phyloP scores from a whole-genome alignment of 2,888 invertebrate genomes.

The Rotaria magnacalcarata region DNA sequence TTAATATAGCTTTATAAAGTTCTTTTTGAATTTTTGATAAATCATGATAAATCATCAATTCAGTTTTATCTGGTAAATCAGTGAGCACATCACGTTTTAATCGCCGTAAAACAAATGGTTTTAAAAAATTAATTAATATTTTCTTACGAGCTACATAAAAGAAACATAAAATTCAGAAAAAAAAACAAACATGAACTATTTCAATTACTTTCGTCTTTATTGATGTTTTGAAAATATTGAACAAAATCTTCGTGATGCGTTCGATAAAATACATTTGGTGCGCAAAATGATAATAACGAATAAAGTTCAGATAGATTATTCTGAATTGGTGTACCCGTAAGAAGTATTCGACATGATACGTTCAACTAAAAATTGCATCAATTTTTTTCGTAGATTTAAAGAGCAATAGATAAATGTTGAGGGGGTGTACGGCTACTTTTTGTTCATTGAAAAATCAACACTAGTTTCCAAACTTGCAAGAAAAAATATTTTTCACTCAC shows the following conservation, averaged over 20 bases:
- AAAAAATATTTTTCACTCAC: no score
- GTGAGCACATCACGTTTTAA: constrained; percentile 56
- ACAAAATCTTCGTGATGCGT: constrained; percentile 53
- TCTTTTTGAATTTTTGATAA: constrained; percentile 58
- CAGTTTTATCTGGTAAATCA: constrained; percentile 56
- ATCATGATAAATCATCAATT: constrained; percentile 59
- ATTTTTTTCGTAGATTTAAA: neutral
- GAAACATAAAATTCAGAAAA: neutral
- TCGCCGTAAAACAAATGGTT: constrained; percentile 57
- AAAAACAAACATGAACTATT: neutral
- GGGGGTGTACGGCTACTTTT: no score
- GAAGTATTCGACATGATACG: neutral
- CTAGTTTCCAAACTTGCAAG: no score
- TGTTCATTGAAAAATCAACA: no score
- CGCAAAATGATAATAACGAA: constrained; percentile 57
- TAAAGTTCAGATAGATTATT: constrained; percentile 60
- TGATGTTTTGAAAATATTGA: constrained; percentile 49
- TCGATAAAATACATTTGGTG: constrained; percentile 52
- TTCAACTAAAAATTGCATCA: neutral
- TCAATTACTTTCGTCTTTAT: constrained; percentile 41
- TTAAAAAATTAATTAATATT: constrained; percentile 53
- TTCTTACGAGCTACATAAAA: constrained; percentile 30
- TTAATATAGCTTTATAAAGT: constrained; percentile 58
- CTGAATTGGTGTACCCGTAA: constrained; percentile 59
- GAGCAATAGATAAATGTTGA: no score